Evolutionary conservation across 2,888 invertebrate genomes (phyloP).

Genomic region (Orthosia cruda): DNA sequence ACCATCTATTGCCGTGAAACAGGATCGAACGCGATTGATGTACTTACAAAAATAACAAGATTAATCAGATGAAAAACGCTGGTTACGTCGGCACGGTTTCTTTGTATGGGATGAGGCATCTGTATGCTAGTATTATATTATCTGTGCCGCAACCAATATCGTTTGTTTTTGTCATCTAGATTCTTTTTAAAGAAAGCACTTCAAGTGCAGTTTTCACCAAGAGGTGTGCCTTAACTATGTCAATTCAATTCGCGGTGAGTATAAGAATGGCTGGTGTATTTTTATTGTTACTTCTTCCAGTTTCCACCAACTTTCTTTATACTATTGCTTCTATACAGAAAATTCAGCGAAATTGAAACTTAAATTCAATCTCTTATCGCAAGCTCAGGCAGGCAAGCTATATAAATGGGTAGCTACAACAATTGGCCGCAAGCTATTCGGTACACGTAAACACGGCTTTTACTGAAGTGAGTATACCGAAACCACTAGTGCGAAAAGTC

Average conservation of each 20-base stretch:
- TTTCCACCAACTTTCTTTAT: conserved; percentile 24
- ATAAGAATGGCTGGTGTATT: conserved; percentile 41
- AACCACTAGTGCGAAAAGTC: conserved; percentile 52
- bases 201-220: conserved; percentile 18
- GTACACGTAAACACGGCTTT: conserved; percentile 41
- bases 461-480: conserved; percentile 34
- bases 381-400: conserved; percentile 20
- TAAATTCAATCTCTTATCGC: conserved; percentile 58
- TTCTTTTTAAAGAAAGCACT: conserved; percentile 12
- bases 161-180: background rate
- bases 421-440: conserved; percentile 47
- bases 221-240: conserved; percentile 14
- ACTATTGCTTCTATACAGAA: conserved; percentile 19
- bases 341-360: conserved; percentile 54
- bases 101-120: too few species aligned
- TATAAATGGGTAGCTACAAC: conserved; percentile 23
- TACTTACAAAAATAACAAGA: too few species aligned
- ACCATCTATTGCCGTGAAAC: too few species aligned
- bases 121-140: too few species aligned
- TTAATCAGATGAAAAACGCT: too few species aligned
- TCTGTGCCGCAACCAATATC: too few species aligned
- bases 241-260: conserved; percentile 46
- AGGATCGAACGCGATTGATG: too few species aligned
- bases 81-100: too few species aligned
- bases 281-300: conserved; percentile 30